Evolutionary conservation across 2,888 invertebrate genomes (phyloP), one percentile per base, ranked within the genome.

Genomic region (Sphaerophoria taeniata): DNA sequence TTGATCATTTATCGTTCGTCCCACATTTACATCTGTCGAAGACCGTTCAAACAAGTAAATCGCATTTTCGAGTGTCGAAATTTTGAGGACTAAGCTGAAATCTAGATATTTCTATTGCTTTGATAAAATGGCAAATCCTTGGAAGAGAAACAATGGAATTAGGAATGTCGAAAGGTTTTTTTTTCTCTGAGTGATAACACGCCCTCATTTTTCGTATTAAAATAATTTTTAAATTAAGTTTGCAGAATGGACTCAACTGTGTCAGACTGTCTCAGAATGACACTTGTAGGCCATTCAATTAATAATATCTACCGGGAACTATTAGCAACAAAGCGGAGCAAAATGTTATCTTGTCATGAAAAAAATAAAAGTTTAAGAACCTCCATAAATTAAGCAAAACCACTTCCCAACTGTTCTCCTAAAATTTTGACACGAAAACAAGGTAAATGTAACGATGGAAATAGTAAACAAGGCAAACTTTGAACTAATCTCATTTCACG

Each of bases 341-440:
- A 39, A 67, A 69, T 39, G 1, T 67, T 70, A 51, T 70, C 71
- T 71, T 34, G 33, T 56, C 56, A 78, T 78, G 56, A 73, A 77
- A 76, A 72, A 72, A 61, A 43, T 63, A 60, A 73, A 58, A 71
- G 39, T 11, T 39, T 6, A 11, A 83, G 7, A n/a, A 58, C 14
- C 71, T 11, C 70, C 4, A 83, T 73, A 87, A 80, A 87, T 78
- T 77, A 87, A 76, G 74, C 67, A 72, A 82, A 87, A 84, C 36
- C 49, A 70, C 47, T 67, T 72, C 60, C 16, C 60, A 67, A n/a
- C n/a, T 16, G 72, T 63, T 82, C 69, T 73, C 73, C 75, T 84
- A 75, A 79, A 84, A 84, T 79, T 79, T 79, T 84, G 84, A 84
- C 84, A 84, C 56, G 67, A 79, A 79, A 79, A 84, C 84, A 84